phyloP scores from a whole-genome alignment of 1,140 invertebrate genomes.

The Octopus bimaculoides region DNA sequence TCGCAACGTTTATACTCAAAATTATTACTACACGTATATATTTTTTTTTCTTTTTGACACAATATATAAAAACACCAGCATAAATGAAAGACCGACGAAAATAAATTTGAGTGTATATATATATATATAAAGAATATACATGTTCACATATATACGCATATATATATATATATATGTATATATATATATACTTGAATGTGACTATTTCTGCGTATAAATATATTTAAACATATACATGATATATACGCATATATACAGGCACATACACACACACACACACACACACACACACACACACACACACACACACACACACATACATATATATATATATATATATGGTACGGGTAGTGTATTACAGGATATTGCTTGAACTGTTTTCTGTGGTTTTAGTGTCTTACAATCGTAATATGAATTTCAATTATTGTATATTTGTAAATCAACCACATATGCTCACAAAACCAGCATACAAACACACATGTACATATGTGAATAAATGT shows the following conservation, averaged over 20 bases:
- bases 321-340: slow-evolving; percentile 5
- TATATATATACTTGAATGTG: neutral
- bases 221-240: neutral
- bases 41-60: neutral
- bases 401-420: no score
- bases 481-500: no score
- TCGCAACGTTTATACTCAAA: neutral
- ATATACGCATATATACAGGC: neutral
- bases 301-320: neutral
- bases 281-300: neutral
- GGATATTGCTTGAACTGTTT: no score
- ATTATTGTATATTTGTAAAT: no score
- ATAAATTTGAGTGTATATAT: neutral
- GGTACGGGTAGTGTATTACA: neutral
- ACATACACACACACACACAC: neutral
- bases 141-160: neutral
- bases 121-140: neutral
- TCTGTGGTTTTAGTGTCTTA: no score
- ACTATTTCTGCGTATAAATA: neutral
- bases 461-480: no score
- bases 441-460: no score
- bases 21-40: neutral
- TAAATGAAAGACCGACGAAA: neutral
- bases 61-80: neutral
- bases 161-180: neutral